Evolutionary conservation across 2,797 vertebrate genomes (phyloP), one percentile per base, ranked within the genome.

Genomic region (Anguilla obscura): DNA sequence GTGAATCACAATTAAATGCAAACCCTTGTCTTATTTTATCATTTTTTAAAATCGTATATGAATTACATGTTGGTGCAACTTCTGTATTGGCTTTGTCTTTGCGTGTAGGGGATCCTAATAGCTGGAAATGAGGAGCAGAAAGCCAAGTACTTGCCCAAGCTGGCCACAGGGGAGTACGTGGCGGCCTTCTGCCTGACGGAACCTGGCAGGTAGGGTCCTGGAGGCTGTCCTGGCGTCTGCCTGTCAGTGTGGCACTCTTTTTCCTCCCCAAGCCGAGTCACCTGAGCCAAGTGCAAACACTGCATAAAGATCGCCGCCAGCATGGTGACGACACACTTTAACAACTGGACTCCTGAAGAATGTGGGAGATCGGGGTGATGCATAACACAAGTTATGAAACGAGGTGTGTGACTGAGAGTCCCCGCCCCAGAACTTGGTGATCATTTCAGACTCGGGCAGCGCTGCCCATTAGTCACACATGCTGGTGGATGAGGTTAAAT

Each of bases 101-200:
- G 86, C 91, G 21, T 92, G 91, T 90, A 99, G 98, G 98, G 98
- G 0, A 98, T 99, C 90, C 94, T 99, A 88, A 95, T 99, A 10
- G 96, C 96, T 7, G 98, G 98, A 87, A 99, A 85, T 0, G 97
- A 99, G 40, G 96, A 97, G 60, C 98, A 99, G 95, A 99, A 99
- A 90, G 93, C 96, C 30, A 98, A 97, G 88, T 99, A 99, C 93
- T 95, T 99, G 80, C 98, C 98, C 7, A 97, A 93, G 63, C 92
- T 99, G 92, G 96, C 98, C 0, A 96, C 98, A 0, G 98, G 98
- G 88, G 98, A 99, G 89, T 94, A 99, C 88, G 89, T 98, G 0
- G 98, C 98, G 27, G 98, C 98, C 24, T 99, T 99, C 93, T 99
- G 98, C 88, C 96, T 99, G 87, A 99, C 98, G 0, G 98, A 99